Conservation (phyloP, 2,797 vertebrate species). For the Enteromius afrohamiltoni region DNA sequence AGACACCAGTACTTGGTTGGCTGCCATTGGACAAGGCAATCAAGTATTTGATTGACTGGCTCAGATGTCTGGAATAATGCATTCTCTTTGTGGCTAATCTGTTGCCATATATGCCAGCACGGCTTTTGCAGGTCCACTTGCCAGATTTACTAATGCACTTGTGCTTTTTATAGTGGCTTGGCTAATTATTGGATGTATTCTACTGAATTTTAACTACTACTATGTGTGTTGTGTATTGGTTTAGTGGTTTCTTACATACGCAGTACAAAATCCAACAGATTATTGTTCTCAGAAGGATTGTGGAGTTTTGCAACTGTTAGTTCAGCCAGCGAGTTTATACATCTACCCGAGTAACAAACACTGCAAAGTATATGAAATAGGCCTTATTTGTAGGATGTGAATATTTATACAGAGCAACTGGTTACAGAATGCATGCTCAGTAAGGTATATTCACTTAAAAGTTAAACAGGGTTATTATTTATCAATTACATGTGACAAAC, state of each 20-base stretch:
- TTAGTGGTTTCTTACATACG: neutral
- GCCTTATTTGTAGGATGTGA: neutral
- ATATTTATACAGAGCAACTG: neutral
- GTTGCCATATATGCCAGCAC: conserved; percentile 29
- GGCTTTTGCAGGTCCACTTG: conserved; percentile 22
- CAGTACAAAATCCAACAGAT: neutral
- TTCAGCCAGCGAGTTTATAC: neutral
- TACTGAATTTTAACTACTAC: neutral
- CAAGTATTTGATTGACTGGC: conserved; percentile 46
- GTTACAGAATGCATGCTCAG: neutral
- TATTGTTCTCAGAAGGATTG: conserved; percentile 7
- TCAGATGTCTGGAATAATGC: conserved; percentile 41
- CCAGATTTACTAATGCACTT: conserved; percentile 44
- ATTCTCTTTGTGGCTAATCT: conserved; percentile 30
- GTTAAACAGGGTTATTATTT: too few relatives aligned
- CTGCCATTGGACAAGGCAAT: conserved; percentile 45
- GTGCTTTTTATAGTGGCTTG: conserved; percentile 9
- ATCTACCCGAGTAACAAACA: neutral
- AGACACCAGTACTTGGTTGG: conserved; percentile 29
- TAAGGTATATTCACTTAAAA: neutral
- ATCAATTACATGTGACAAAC: neutral
- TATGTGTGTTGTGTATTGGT: neutral
- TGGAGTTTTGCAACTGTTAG: neutral
- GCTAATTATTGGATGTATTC: neutral
- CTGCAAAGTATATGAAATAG: neutral